These are phyloP conservation scores for Scolopax bukidnonensis DNA, from an alignment of 2,797 vertebrate species.

Conservation along the genomic window DNA sequence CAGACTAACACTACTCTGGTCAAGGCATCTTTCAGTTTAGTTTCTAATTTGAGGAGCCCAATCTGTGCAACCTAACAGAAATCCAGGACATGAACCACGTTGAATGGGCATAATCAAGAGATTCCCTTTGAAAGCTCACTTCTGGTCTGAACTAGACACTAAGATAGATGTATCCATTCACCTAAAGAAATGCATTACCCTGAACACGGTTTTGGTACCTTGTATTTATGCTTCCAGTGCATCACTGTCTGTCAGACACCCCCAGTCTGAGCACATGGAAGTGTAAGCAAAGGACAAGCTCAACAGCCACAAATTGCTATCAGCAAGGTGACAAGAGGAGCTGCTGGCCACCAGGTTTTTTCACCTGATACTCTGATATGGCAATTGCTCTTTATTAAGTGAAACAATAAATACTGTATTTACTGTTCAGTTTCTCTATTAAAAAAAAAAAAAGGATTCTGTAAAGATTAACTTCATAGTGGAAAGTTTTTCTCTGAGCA, in stretches of 20 bases:
- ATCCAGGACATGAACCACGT: not conserved
- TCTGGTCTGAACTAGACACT: not conserved
- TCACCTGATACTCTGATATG: not conserved
- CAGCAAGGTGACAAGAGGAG: not conserved
- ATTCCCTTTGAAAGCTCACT: not conserved
- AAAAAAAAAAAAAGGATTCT: not conserved
- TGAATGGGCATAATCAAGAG: not conserved
- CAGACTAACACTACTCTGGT: not conserved
- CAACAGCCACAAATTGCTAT: not conserved
- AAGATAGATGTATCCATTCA: not conserved
- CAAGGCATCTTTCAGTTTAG: not conserved
- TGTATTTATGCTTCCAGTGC: not conserved
- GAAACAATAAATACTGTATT: not conserved
- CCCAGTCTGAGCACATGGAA: not conserved
- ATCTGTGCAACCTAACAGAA: not conserved
- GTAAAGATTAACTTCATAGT: not conserved
- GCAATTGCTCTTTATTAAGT: not conserved
- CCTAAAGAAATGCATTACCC: not conserved
- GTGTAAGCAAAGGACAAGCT: not conserved
- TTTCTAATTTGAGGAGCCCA: not conserved
- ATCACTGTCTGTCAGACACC: not conserved
- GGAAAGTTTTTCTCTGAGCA: not conserved
- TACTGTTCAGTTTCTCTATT: not conserved
- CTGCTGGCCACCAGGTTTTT: not conserved
- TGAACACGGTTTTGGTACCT: fast-evolving